Evolutionary conservation across 2,888 invertebrate species (phyloP).

Genomic region (Diplolepis rosae): DNA sequence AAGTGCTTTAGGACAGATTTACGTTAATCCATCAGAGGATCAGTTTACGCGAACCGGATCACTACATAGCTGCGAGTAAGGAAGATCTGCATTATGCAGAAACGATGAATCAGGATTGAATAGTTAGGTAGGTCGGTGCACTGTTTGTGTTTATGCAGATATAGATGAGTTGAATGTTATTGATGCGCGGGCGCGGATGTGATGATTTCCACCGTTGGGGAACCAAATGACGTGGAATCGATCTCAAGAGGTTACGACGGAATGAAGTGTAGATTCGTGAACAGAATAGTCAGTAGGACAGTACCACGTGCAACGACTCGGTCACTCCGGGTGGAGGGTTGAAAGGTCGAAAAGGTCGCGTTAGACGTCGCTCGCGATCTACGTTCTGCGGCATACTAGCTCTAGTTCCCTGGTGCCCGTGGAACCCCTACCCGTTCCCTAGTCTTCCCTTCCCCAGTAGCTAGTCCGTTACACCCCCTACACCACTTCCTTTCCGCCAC

Average conservation of each 20-base stretch:
- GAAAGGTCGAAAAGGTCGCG: constrained; percentile 6
- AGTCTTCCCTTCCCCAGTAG: constrained; percentile 46
- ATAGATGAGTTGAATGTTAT: constrained; percentile 43
- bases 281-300: constrained; percentile 11
- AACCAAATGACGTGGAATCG: constrained; percentile 26
- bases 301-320: constrained; percentile 7
- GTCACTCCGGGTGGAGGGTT: not conserved
- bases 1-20: constrained; percentile 18
- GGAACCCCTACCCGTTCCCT: constrained; percentile 49
- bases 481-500: constrained; percentile 42
- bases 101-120: constrained; percentile 14
- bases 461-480: constrained; percentile 50
- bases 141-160: constrained; percentile 46
- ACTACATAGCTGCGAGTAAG: constrained; percentile 24
- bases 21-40: constrained; percentile 1
- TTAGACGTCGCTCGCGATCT: constrained; percentile 67
- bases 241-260: constrained; percentile 25
- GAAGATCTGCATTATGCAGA: constrained; percentile 27
- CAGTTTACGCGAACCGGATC: not conserved
- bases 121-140: constrained; percentile 39
- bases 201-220: constrained; percentile 27
- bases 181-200: constrained; percentile 34
- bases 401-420: constrained; percentile 63
- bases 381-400: constrained; percentile 71
- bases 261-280: constrained; percentile 26